Conservation (phyloP, 2,888 invertebrate genomes). For the Xylophagus ater region DNA sequence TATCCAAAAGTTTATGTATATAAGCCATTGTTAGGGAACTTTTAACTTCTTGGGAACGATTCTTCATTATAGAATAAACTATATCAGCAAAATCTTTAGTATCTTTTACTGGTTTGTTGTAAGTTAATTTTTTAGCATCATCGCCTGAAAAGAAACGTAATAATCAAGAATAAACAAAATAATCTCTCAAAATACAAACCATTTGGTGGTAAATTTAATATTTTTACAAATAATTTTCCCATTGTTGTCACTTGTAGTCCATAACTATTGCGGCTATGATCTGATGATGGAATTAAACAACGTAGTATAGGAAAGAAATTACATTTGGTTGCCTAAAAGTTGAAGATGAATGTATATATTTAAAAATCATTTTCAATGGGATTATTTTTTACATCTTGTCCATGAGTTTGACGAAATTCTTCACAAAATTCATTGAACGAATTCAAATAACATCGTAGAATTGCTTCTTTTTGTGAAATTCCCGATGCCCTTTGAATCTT, state of each 20-base stretch:
- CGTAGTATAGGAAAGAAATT: constrained; percentile 65
- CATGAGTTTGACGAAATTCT: constrained; percentile 22
- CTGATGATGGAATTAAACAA: constrained; percentile 65
- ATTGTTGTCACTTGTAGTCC: constrained; percentile 71
- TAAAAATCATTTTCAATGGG: background rate
- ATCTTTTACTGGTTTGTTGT: constrained; percentile 18
- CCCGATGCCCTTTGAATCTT: constrained; percentile 24
- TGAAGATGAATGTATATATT: background rate
- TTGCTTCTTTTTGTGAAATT: constrained; percentile 24
- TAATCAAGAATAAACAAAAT: background rate
- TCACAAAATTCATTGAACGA: constrained; percentile 29
- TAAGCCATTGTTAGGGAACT: constrained; percentile 52
- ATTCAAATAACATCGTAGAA: constrained; percentile 28
- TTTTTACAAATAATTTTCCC: constrained; percentile 59
- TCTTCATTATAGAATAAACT: constrained; percentile 58
- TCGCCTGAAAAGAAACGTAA: constrained; percentile 31
- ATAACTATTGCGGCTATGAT: constrained; percentile 69
- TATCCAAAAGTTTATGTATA: constrained; percentile 64
- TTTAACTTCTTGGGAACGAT: constrained; percentile 37
- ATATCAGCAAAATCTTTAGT: constrained; percentile 69
- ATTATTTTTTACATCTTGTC: constrained; percentile 8
- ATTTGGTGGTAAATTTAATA: constrained; percentile 60
- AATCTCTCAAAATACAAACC: constrained; percentile 34
- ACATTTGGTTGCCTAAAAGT: constrained; percentile 40
- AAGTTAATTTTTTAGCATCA: constrained; percentile 33